phyloP scores from a whole-genome alignment of 2,797 vertebrate genomes.

The Hippocampus kuda region DNA sequence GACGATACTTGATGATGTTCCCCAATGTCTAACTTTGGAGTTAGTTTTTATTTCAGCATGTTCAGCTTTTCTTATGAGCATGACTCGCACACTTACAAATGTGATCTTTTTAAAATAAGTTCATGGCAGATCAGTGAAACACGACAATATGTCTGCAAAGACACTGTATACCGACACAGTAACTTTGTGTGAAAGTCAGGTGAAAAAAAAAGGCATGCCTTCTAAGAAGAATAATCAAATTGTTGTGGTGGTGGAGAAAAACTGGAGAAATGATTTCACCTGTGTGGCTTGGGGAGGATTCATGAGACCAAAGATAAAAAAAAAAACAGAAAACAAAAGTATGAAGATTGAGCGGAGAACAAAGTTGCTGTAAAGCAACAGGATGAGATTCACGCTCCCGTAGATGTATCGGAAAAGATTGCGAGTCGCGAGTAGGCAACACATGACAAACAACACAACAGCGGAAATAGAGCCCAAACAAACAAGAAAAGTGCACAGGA shows the following conservation, averaged over 20 bases:
- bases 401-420: constrained; percentile 33
- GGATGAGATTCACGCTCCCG: constrained; percentile 29
- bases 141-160: background rate
- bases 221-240: constrained; percentile 6
- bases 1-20: background rate
- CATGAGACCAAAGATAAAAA: constrained; percentile 11
- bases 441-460: constrained; percentile 26
- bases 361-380: constrained; percentile 33
- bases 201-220: background rate
- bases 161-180: background rate
- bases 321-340: constrained; percentile 9
- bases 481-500: constrained; percentile 26
- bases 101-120: background rate
- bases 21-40: background rate
- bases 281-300: constrained; percentile 23
- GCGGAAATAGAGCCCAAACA: constrained; percentile 7
- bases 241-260: constrained; percentile 8
- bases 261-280: constrained; percentile 10
- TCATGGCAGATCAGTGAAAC: background rate
- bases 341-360: constrained; percentile 28
- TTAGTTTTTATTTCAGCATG: background rate
- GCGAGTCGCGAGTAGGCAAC: constrained; percentile 22
- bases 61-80: background rate
- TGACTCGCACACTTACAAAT: background rate
- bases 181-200: constrained; percentile 7